Base-by-base conservation (phyloP, 2,113 vertebrate species). In the Pavo muticus region DNA sequence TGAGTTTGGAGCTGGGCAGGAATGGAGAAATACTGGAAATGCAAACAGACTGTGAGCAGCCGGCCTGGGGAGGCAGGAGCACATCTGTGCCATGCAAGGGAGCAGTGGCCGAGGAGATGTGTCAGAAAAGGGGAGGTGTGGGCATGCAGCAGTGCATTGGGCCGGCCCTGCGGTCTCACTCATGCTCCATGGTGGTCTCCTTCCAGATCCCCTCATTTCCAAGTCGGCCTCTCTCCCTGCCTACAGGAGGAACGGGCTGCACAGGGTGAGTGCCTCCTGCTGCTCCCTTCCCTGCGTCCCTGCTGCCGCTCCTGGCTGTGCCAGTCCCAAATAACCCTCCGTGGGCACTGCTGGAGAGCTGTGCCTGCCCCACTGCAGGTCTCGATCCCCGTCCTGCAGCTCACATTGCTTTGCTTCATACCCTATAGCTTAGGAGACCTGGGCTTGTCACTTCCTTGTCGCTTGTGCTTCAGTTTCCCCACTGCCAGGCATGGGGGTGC, bases 191-290 rank as follows among this genome's bases (percentile, higher is more conserved):
- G 57, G 64, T 88, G 96, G 84, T 59, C 97, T 68, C 69, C 87
- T 84, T 97, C 61, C 96, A 99, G 99, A 99, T 96, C 98, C 98
- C 5, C 98, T 99, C 94, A 98, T 98, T 91, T 99, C 99, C 23
- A 99, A 99, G 94, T 99, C 99, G 0, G 98, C 99, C 39, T 99
- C 99, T 24, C 98, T 99, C 37, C 99, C 99, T 87, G 99, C 99
- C 93, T 99, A 99, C 94, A 98, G 99, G 93, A 98, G 99, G 94
- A 99, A 99, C 0, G 98, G 99, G 85, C 97, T 99, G 68, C 99
- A 99, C 95, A 98, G 99, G 98, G 99, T 99, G 95, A 98, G 97
- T 64, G 52, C 29, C 32, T 57, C 5, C 74, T 15, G 25, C 47
- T 91, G 11, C 14, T 35, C 9, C 8, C 11, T 78, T 30, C 32